Base-by-base conservation (phyloP, 2,888 invertebrate species). In the Sarcophaga caerulescens region DNA sequence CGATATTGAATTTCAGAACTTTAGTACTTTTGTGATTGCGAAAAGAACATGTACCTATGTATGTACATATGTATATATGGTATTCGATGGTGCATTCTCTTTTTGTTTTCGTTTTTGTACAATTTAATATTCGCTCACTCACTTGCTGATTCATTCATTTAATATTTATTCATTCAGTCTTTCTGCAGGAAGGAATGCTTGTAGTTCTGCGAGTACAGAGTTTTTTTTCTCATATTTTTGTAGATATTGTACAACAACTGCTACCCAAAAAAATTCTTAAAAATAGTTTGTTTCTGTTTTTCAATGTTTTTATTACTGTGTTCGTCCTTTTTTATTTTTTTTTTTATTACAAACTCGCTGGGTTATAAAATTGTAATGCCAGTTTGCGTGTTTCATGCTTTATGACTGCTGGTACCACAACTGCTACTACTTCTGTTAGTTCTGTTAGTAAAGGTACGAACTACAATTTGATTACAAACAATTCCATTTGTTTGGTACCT, bases 311-410 rank as follows among this genome's bases (percentile, higher is more conserved):
- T 47, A 47, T 47, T 35, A 35, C 47, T 11, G 47, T 47, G 47
- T 47, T 47, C 47, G 0, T 60, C 6, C n/a, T 57, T 69, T 69
- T 44, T 82, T 63, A 11, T 10, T 2, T 60, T 6, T 47, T 69
- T 69, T 69, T 44, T 82, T 63, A 17, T 10, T 19, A n/a, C 19
- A 19, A 73, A 83, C 45, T 52, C 66, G 60, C 66, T 84, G 62
- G 81, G 76, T 81, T 90, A 90, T 90, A 90, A 91, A 91, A 91
- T 89, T 89, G 90, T 90, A 89, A 89, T 89, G 89, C 89, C 89
- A 89, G 88, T 90, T 90, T 90, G 89, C 90, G 89, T 90, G 89
- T 90, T 91, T 91, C 90, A 90, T 91, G 91, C 90, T 91, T 90
- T 91, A 90, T 91, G 90, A 90, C 89, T 91, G 90, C 75, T 71